phyloP scores from a whole-genome alignment of 30 jellyfish, hydroid and myxozoan genomes.

The Nemopilema nomurai region DNA sequence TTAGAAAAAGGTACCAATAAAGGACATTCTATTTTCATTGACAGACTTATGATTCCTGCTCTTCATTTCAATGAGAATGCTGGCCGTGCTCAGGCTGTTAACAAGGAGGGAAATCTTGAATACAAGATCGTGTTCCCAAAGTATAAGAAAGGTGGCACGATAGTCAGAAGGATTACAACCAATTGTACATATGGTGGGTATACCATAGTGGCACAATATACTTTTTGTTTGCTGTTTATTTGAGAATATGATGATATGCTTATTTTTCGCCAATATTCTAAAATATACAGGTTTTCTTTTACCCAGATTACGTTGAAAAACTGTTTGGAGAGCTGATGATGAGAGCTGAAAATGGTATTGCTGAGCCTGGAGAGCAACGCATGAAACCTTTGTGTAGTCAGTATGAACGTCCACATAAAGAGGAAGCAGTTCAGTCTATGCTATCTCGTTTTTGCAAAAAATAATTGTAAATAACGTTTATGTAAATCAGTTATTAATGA shows the following conservation, averaged over 20 bases:
- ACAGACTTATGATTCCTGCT: slow-evolving; percentile 16
- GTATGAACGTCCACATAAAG: slow-evolving; percentile 14
- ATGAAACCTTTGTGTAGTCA: slow-evolving; percentile 4
- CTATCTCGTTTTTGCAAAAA: slow-evolving; percentile 6
- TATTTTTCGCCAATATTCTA: neutral
- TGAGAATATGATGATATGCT: neutral
- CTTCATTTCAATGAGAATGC: slow-evolving; percentile 16
- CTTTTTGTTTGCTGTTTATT: neutral
- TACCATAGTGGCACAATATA: neutral
- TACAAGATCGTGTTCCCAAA: slow-evolving; percentile 27
- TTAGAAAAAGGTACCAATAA: neutral
- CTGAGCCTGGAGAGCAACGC: slow-evolving; percentile 1
- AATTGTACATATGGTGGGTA: slow-evolving; percentile 25
- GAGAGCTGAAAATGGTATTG: slow-evolving; percentile 11
- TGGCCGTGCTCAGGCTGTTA: slow-evolving; percentile 2
- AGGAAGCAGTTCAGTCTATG: slow-evolving; percentile 9
- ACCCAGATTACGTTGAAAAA: neutral
- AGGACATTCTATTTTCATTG: neutral
- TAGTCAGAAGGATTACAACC: slow-evolving; percentile 9
- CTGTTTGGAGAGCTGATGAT: slow-evolving; percentile 10
- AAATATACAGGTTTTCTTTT: neutral
- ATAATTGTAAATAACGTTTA: neutral
- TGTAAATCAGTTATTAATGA: too few relatives aligned
- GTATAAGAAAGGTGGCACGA: slow-evolving; percentile 17
- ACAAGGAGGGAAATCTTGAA: slow-evolving; percentile 12